phyloP scores from a whole-genome alignment of 2,888 invertebrate genomes.

The Tetranychus truncatus region DNA sequence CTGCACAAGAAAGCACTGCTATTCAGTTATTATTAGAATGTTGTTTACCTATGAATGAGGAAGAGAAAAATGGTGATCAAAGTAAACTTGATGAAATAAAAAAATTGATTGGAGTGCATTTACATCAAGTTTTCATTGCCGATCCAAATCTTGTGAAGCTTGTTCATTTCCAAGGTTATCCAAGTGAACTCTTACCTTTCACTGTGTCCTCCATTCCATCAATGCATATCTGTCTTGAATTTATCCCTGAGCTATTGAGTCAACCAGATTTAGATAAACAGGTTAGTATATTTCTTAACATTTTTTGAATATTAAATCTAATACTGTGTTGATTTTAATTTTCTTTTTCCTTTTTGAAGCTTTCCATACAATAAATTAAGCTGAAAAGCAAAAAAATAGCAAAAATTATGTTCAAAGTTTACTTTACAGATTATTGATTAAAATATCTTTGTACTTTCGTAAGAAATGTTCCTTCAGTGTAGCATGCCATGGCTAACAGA shows the following conservation, averaged over 20 bases:
- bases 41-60: constrained; percentile 55
- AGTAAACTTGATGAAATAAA: constrained; percentile 60
- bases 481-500: too few species aligned
- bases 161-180: constrained; percentile 93
- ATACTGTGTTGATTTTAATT: constrained; percentile 4
- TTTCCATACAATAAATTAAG: too few species aligned
- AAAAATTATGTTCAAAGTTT: too few species aligned
- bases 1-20: constrained; percentile 82
- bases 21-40: constrained; percentile 83
- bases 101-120: constrained; percentile 76
- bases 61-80: constrained; percentile 24
- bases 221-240: constrained; percentile 93
- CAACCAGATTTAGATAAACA: constrained; percentile 75
- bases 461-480: too few species aligned
- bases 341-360: constrained; percentile 20
- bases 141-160: constrained; percentile 83
- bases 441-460: too few species aligned
- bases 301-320: not conserved
- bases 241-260: constrained; percentile 77
- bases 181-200: constrained; percentile 66
- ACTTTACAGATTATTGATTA: too few species aligned
- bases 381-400: too few species aligned
- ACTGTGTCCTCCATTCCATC: constrained; percentile 89
- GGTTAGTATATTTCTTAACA: constrained; percentile 28
- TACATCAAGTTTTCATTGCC: constrained; percentile 90